phyloP scores from a whole-genome alignment of 2,113 vertebrate genomes.

The Corvus hawaiiensis region DNA sequence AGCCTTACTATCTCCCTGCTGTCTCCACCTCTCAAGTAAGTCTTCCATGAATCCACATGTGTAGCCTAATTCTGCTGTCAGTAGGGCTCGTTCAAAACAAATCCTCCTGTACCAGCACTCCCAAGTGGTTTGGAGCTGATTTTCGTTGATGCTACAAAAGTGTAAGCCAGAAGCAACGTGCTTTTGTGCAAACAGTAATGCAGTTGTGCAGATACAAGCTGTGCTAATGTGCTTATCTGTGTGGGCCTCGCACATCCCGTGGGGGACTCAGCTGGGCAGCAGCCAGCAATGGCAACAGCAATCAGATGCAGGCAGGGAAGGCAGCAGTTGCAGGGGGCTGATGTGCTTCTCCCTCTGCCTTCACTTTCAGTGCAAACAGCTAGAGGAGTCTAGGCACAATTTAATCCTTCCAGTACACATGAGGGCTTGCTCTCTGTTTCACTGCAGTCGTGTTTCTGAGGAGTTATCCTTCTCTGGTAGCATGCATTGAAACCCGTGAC shows the following conservation, averaged over 20 bases:
- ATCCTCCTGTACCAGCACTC: not conserved
- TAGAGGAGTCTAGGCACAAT: not conserved
- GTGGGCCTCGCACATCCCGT: accelerated
- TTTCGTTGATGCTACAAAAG: not conserved
- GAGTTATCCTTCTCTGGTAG: not conserved
- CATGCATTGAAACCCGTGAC: not conserved
- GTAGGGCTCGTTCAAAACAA: not conserved
- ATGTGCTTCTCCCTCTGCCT: not conserved
- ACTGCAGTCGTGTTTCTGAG: not conserved
- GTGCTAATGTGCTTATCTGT: not conserved
- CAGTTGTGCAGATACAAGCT: not conserved
- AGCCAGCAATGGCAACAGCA: not conserved
- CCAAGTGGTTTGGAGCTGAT: not conserved
- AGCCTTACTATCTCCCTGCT: not conserved
- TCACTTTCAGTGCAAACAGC: not conserved
- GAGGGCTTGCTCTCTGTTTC: not conserved
- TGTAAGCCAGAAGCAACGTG: not conserved
- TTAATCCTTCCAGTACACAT: not conserved
- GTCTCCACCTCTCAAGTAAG: not conserved
- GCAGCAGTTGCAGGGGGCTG: not conserved
- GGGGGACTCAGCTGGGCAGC: not conserved
- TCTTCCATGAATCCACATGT: accelerated
- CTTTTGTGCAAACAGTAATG: not conserved
- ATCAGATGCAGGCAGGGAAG: not conserved
- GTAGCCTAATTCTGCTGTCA: not conserved